Evolutionary conservation across 2,797 vertebrate genomes (phyloP).

Genomic region (Serranus cabrilla): DNA sequence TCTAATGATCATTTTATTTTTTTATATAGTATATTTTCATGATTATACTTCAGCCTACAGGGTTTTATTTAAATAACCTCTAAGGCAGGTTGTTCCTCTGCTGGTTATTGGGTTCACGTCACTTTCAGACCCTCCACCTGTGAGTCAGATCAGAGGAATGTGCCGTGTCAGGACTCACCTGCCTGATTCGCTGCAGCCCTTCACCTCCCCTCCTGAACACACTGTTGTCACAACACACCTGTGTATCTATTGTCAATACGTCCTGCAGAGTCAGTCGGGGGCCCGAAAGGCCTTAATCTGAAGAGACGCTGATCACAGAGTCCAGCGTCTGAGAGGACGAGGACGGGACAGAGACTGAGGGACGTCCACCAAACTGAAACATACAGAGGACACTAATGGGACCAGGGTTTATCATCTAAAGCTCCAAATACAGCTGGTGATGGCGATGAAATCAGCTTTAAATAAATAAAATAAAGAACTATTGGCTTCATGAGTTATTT

Average conservation of each 20-base stretch:
- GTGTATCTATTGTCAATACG: conserved; percentile 72
- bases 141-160: conserved; percentile 24
- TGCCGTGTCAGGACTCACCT: conserved; percentile 27
- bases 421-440: neutral
- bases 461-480: no score
- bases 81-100: no score
- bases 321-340: neutral
- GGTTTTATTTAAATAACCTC: no score
- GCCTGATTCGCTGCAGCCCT: conserved; percentile 18
- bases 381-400: neutral
- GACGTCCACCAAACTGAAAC: neutral
- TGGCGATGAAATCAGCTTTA: no score
- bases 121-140: neutral
- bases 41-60: no score
- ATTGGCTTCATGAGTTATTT: no score
- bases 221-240: conserved; percentile 67
- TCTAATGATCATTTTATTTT: no score
- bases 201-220: conserved; percentile 17
- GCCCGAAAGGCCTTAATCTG: neutral
- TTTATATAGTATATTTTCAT: no score
- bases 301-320: conserved; percentile 2
- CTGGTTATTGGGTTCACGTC: neutral
- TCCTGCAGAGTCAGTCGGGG: conserved; percentile 10
- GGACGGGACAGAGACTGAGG: neutral
- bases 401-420: neutral